These are phyloP conservation scores for Arvicanthis niloticus DNA, from an alignment of 2,113 vertebrate genomes.

Conservation along the genomic window DNA sequence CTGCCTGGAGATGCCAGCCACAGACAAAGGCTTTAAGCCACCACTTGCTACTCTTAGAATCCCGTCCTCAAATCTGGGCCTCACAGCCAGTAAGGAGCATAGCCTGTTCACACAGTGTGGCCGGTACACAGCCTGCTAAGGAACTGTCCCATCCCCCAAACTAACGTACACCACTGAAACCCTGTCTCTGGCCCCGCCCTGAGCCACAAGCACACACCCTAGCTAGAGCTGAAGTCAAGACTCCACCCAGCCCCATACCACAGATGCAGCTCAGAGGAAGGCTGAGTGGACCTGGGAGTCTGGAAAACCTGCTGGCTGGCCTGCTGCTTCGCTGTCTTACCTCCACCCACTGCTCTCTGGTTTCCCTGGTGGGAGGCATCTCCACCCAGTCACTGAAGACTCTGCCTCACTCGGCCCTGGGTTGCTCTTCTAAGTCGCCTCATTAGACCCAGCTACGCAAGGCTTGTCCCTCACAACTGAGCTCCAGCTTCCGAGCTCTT, in stretches of 20 bases:
- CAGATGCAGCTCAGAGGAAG: background rate
- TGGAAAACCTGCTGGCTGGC: background rate
- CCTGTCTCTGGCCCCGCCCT: background rate
- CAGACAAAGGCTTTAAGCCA: background rate
- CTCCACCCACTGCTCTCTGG: rapidly evolving
- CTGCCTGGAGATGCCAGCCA: background rate
- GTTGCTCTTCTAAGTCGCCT: background rate
- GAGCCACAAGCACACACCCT: background rate
- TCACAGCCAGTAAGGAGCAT: rapidly evolving
- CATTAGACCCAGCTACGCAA: background rate
- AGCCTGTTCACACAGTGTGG: background rate
- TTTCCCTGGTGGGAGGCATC: background rate
- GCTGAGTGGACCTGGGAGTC: background rate
- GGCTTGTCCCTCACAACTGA: background rate
- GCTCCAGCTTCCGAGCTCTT: background rate
- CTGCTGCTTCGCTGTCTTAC: background rate
- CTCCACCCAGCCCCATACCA: background rate
- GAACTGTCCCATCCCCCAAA: background rate
- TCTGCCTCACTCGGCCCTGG: background rate
- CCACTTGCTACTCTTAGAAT: background rate
- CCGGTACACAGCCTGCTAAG: background rate
- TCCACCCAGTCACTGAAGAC: background rate
- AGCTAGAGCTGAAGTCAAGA: background rate
- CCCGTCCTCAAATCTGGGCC: too few species aligned
- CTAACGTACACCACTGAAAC: background rate